These are phyloP conservation scores for Ephialtes manifestator DNA, from an alignment of 2,888 invertebrate genomes.

Conservation along the genomic window DNA sequence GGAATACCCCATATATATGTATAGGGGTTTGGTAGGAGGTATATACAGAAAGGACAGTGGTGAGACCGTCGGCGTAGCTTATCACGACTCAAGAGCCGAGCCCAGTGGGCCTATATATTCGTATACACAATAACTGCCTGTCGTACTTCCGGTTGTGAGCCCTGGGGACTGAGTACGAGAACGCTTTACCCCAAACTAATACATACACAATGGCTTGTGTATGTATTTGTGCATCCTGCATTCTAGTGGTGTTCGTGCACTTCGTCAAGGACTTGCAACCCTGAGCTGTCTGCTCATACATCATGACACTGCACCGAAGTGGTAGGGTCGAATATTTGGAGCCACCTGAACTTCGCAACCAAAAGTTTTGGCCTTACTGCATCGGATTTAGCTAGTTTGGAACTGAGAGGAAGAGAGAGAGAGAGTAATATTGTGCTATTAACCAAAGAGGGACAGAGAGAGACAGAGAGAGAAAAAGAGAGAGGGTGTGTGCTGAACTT, in stretches of 20 bases:
- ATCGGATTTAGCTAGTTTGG: constrained; percentile 55
- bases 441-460: not conserved
- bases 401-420: constrained; percentile 16
- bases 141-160: constrained; percentile 31
- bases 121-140: constrained; percentile 12
- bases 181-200: constrained; percentile 15
- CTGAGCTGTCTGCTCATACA: constrained; percentile 53
- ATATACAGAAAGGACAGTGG: not conserved
- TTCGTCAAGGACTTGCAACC: constrained; percentile 56
- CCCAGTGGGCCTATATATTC: constrained; percentile 14
- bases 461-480: not conserved
- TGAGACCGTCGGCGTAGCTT: constrained; percentile 47
- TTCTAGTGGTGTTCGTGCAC: constrained; percentile 50
- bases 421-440: not conserved
- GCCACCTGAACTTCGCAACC: constrained; percentile 43
- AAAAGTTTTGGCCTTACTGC: constrained; percentile 61
- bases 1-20: not conserved
- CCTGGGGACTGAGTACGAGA: constrained; percentile 15
- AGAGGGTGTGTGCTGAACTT: not conserved
- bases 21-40: not conserved
- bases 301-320: constrained; percentile 50
- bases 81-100: constrained; percentile 37
- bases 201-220: constrained; percentile 28
- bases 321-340: constrained; percentile 40
- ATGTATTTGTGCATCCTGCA: constrained; percentile 29